Evolutionary conservation across 2,797 vertebrate species (phyloP), one percentile per base, ranked within the genome.

Genomic region (Phoxinus dragarum): DNA sequence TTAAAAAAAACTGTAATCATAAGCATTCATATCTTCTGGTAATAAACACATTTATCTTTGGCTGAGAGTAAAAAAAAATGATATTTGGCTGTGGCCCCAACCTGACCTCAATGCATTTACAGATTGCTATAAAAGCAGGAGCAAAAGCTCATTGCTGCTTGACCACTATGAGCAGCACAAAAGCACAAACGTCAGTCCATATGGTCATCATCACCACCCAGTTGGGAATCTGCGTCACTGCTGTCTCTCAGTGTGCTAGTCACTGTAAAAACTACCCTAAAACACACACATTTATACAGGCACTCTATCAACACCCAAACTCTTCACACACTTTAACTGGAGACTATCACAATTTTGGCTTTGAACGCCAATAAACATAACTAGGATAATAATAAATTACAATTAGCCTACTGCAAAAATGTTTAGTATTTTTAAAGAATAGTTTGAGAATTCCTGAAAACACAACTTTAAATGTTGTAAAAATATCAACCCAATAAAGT

Each of bases 191-290:
- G 6, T 82, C 44, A 56, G 44, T 42, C 59, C 12, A 75, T 36
- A 42, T 16, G 47, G 49, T 68, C 73, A 84, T 59, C 61, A 23
- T 40, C 61, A 76, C 54, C 47, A 52, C 36, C 42, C 40, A 47
- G 61, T 11, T 80, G 77, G 61, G n/a, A 80, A 47, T 67, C 61
- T 80, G 77, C 77, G 61, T 80, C 59, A 80, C 77, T 17, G 1
- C 36, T 42, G 76, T n/a, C n/a, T 40, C 74, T 77, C 36, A 40
- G 12, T 78, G 56, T 78, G 38, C 76, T 78, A 44, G 76, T 31
- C 38, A 78, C 56, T 44, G 76, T 31, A 44, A 42, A 40, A 61
- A 42, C 49, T 59, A 59, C 34, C 38, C 34, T 14, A 7, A 76
- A 56, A 76, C 74, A 76, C 34, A 36, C 5, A 59, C 34, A 38